phyloP scores from a whole-genome alignment of 1,140 invertebrate species.

The Maniola jurtina region DNA sequence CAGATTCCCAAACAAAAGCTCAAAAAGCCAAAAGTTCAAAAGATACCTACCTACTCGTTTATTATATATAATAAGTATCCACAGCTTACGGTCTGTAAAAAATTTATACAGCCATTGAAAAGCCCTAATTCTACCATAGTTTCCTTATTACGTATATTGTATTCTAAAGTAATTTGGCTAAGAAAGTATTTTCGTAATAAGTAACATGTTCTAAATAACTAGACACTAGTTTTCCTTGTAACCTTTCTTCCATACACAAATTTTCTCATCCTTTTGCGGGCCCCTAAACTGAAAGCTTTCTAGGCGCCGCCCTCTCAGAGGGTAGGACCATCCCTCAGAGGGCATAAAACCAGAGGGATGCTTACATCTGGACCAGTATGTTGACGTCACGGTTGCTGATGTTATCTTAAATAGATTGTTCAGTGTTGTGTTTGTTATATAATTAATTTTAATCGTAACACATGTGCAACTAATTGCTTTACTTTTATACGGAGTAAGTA shows the following conservation, averaged over 20 bases:
- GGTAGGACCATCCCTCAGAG: slow-evolving; percentile 48
- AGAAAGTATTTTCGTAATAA: too few species aligned
- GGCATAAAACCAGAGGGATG: slow-evolving; percentile 64
- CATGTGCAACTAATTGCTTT: background rate
- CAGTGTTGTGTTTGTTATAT: background rate
- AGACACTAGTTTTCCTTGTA: too few species aligned
- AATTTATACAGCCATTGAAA: too few species aligned
- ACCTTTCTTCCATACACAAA: background rate
- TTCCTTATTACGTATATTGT: too few species aligned
- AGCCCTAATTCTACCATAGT: too few species aligned
- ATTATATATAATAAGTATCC: too few species aligned
- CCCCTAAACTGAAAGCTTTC: slow-evolving; percentile 29
- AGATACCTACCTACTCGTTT: too few species aligned
- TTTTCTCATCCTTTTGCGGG: slow-evolving; percentile 11
- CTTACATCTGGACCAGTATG: slow-evolving; percentile 35
- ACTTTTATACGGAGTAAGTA: background rate
- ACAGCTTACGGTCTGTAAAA: too few species aligned
- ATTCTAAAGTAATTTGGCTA: too few species aligned
- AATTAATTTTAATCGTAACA: background rate
- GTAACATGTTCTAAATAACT: too few species aligned
- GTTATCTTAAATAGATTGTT: background rate
- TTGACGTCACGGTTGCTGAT: background rate
- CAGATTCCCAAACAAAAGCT: too few species aligned
- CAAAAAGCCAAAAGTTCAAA: too few species aligned
- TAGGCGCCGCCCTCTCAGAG: slow-evolving; percentile 51